These are phyloP conservation scores for Phalacrocorax brasilianus DNA, from an alignment of 2,113 vertebrate species.

Conservation along the genomic window DNA sequence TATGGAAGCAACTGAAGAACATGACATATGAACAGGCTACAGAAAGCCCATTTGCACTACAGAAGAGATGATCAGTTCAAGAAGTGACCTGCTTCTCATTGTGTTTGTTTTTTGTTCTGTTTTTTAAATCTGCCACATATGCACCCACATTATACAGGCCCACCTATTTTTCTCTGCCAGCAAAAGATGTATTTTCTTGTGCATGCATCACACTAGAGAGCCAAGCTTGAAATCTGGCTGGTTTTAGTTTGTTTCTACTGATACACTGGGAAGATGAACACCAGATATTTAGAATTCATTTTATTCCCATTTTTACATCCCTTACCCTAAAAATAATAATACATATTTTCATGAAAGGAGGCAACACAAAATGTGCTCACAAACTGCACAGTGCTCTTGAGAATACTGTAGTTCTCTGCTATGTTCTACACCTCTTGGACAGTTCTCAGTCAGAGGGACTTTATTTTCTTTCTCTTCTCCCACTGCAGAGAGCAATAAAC, in stretches of 20 bases:
- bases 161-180: not conserved
- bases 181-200: not conserved
- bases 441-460: not conserved
- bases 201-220: not conserved
- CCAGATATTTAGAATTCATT: not conserved
- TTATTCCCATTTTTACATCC: not conserved
- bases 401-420: not conserved
- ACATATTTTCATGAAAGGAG: not conserved
- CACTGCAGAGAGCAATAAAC: constrained; percentile 19
- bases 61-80: not conserved
- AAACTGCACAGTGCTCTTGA: not conserved
- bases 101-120: not conserved
- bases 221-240: not conserved
- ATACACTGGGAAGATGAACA: not conserved
- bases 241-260: not conserved
- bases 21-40: not conserved
- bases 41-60: not conserved
- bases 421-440: not conserved
- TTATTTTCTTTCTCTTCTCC: constrained; percentile 16
- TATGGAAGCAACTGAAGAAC: not conserved
- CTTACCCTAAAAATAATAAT: not conserved
- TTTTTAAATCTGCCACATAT: not conserved
- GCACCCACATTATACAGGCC: not conserved
- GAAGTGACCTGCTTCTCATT: not conserved
- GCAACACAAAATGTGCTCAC: not conserved